phyloP scores from a whole-genome alignment of 2,888 invertebrate genomes.

The Ferdinandea cuprea region DNA sequence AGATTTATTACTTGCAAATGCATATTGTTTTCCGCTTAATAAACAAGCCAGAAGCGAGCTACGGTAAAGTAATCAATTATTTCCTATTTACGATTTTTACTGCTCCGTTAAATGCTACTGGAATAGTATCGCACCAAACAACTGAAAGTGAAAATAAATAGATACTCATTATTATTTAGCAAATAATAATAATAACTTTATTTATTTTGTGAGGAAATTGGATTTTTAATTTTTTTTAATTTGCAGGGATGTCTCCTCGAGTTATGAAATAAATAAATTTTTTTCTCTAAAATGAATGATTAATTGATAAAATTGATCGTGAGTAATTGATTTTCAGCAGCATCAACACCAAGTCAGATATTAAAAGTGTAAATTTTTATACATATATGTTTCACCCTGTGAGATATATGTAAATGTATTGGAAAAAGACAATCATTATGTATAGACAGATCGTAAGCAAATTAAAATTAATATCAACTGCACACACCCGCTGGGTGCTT shows the following conservation, averaged over 20 bases:
- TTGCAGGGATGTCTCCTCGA: neutral
- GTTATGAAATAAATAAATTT: slow-evolving; percentile 11
- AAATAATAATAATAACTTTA: slow-evolving; percentile 13
- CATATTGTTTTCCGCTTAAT: slow-evolving; percentile 17
- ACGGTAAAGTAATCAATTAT: slow-evolving; percentile 26
- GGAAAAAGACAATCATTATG: slow-evolving; percentile 6
- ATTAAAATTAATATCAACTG: slow-evolving; percentile 44
- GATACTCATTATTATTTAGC: neutral
- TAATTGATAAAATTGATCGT: slow-evolving; percentile 21
- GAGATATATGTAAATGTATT: neutral
- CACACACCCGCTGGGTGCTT: slow-evolving; percentile 22
- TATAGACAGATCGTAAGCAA: slow-evolving; percentile 15
- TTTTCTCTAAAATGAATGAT: neutral
- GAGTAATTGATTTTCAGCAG: neutral
- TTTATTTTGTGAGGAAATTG: slow-evolving; percentile 5
- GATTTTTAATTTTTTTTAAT: neutral
- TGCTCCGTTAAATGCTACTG: slow-evolving; percentile 21
- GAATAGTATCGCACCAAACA: slow-evolving; percentile 1
- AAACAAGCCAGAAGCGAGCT: slow-evolving; percentile 1
- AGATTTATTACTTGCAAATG: neutral
- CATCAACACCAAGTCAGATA: neutral
- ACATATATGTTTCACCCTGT: neutral
- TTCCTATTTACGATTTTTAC: slow-evolving; percentile 19
- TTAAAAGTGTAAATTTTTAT: slow-evolving; percentile 18
- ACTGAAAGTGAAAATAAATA: slow-evolving; percentile 45